Base-by-base conservation (phyloP, 2,113 vertebrate genomes). In the Austrofundulus limnaeus region DNA sequence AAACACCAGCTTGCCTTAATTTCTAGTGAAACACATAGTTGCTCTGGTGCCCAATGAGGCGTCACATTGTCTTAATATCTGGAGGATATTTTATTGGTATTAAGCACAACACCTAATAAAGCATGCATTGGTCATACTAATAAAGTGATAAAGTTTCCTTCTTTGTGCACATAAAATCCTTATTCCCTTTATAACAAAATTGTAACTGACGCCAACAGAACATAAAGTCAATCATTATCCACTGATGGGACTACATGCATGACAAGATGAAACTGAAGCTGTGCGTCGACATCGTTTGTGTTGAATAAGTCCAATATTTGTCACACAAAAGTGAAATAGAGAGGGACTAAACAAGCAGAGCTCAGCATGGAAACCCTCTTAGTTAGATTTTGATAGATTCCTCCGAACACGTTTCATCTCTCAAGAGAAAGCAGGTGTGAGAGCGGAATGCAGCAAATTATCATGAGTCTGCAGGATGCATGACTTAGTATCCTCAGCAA, bases 371-470 rank as follows among this genome's bases (percentile, higher is more conserved):
- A 61, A 75, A 67, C 68, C 66, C 65, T 72, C 78, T 74, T 65
- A 66, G 61, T 53, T 68, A 72, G 76, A 53, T 81, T 62, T 72
- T 77, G 83, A 84, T 79, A 86, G 70, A 83, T 70, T 70, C 70
- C 64, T 61, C 51, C 39, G 38, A 45, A 73, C 78, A 66, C 77
- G 68, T 73, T 77, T 86, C 72, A 74, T 85, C 78, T 83, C 80
- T 79, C 12, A 25, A 63, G 80, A 78, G 66, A 77, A 80, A 72
- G 64, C 58, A 85, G 57, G 75, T 77, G 69, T 55, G 73, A 79
- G 78, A 74, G 72, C 62, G 77, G 78, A 83, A 80, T 74, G 51
- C 37, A 54, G 59, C 63, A 61, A 76, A 73, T 78, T 65, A 79
- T 69, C 61, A 66, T 50, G 74, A 81, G 66, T 65, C 71, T 50